phyloP scores from a whole-genome alignment of 2,888 invertebrate species.

The Dicycla oo region DNA sequence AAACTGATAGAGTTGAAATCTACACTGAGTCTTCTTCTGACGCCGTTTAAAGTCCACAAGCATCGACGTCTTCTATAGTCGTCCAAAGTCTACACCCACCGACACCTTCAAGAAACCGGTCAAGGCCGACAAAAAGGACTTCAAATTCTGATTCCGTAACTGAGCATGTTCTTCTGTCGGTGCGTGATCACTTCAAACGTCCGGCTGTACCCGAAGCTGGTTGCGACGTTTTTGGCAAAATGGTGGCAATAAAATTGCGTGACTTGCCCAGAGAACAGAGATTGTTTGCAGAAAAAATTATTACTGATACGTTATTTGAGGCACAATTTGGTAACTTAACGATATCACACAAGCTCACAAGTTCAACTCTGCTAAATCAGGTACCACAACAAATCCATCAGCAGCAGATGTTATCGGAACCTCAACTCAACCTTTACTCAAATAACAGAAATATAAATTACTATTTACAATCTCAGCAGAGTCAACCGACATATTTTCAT shows the following conservation, averaged over 20 bases:
- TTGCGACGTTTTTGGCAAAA: constrained; percentile 48
- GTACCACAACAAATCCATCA: constrained; percentile 25
- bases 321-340: constrained; percentile 19
- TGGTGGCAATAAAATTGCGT: constrained; percentile 36
- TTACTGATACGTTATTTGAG: constrained; percentile 46
- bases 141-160: constrained; percentile 21
- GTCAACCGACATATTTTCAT: constrained; percentile 27
- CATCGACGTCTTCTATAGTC: too few species aligned
- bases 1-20: constrained; percentile 27
- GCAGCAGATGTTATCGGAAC: constrained; percentile 20
- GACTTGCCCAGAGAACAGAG: constrained; percentile 28
- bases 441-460: constrained; percentile 26
- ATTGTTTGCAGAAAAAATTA: constrained; percentile 51
- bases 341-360: constrained; percentile 22
- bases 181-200: constrained; percentile 26
- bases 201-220: constrained; percentile 40
- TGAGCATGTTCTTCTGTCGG: constrained; percentile 12
- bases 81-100: constrained; percentile 17
- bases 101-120: constrained; percentile 12
- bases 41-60: constrained; percentile 11
- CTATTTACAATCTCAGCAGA: constrained; percentile 24
- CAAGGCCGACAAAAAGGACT: constrained; percentile 15
- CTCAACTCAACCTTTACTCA: constrained; percentile 15
- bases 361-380: constrained; percentile 23
- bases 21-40: constrained; percentile 27